Evolutionary conservation across 2,113 vertebrate species (phyloP).

Genomic region (Trichomycterus rosablanca): DNA sequence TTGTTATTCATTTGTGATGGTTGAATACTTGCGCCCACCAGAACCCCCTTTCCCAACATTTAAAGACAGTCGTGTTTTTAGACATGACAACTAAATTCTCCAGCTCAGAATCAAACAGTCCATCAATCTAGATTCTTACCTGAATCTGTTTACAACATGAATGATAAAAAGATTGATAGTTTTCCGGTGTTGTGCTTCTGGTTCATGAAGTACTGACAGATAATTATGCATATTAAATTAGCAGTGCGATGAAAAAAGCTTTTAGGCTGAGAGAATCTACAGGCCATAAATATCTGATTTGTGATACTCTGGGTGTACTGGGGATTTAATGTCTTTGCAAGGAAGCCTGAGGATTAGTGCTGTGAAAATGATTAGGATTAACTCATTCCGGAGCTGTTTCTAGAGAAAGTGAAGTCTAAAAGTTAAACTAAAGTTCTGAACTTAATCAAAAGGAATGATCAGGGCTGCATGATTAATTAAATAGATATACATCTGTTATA

Average conservation of each 20-base stretch:
- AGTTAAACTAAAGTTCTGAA: slow-evolving; percentile 3
- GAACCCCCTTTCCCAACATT: no score
- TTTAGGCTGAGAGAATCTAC: slow-evolving; percentile 8
- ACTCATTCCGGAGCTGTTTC: background rate
- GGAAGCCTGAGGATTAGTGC: background rate
- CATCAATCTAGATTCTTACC: no score
- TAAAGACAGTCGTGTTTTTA: no score
- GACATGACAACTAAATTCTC: no score
- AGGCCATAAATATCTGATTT: background rate
- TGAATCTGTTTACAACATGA: no score
- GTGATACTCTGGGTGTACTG: background rate
- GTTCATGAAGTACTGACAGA: background rate
- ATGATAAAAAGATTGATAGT: no score
- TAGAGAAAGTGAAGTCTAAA: background rate
- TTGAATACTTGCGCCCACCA: no score
- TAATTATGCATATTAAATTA: slow-evolving; percentile 13
- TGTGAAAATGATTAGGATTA: slow-evolving; percentile 1
- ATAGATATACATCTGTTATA: no score
- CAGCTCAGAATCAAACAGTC: no score
- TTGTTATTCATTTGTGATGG: no score
- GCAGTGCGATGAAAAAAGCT: slow-evolving; percentile 15
- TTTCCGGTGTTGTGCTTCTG: no score
- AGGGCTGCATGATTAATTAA: no score
- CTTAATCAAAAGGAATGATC: background rate
- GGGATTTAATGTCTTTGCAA: background rate